Base-by-base conservation (phyloP, 2,113 vertebrate species). In the Notarius quadriscutis region DNA sequence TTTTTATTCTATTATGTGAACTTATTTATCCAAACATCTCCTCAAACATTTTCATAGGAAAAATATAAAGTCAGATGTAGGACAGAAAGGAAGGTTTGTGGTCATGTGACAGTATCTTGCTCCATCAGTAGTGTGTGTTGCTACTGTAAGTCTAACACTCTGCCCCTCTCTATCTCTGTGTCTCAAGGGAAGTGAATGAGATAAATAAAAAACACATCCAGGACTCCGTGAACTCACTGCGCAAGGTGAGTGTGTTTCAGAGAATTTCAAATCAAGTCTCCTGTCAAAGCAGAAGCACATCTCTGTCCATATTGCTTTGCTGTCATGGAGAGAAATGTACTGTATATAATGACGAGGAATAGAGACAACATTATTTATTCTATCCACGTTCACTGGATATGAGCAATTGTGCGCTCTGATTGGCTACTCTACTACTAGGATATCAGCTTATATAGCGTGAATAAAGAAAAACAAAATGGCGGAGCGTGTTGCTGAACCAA, bases 121-220 rank as follows among this genome's bases (percentile, higher is more conserved):
- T 22, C 10, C 41, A 77, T 51, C 22, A 25, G 9, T 51, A 51
- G 72, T 72, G 69, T 34, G 27, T 72, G 30, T 15, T 20, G 20
- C 34, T 27, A 15, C 4, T 2, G 20, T 72, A 72, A 72, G 2
- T 41, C 7, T 71, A 22, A 48, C 18, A 17, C 72, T 75, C 51
- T 25, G n/a, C 67, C 50, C 48, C 27, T 58, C 62, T 72, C 74
- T 25, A 71, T 57, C 14, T 4, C 30, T 77, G 62, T 27, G 65
- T 27, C 63, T 77, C 15, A 30, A 96, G 95, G 88, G 96, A 97
- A 67, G 92, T 96, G 90, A 96, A 94, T 0, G 97, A 98, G 90
- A 97, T 98, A 87, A 97, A 97, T 89, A 95, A 93, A 57, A 95
- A 97, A 85, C 97, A 98, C 50, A 97, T 98, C 93, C 93, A 94